phyloP scores from a whole-genome alignment of 1,140 invertebrate genomes.

The Heliothis virescens region DNA sequence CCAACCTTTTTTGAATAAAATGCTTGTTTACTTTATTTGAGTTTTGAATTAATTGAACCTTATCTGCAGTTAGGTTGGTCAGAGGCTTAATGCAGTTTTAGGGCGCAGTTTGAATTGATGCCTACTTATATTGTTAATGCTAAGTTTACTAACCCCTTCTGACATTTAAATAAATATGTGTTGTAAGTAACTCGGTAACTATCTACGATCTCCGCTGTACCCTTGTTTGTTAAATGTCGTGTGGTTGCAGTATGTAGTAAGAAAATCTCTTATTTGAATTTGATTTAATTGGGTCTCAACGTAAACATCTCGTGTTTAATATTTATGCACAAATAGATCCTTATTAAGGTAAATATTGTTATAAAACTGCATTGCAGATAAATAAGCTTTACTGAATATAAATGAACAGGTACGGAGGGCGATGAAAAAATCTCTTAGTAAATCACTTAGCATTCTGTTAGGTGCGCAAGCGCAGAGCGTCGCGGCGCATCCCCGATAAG shows the following conservation, averaged over 20 bases:
- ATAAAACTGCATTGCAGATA: not conserved
- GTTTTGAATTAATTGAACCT: not conserved
- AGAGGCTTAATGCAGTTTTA: not conserved
- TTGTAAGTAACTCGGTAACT: too few relatives aligned
- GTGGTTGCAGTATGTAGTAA: too few relatives aligned
- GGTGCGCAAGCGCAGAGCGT: constrained; percentile 22
- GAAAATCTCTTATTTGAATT: too few relatives aligned
- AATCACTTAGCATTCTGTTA: constrained; percentile 54
- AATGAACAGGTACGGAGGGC: not conserved
- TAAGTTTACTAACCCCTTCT: not conserved
- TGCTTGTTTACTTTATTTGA: constrained; percentile 6
- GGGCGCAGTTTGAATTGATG: not conserved
- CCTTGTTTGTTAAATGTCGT: too few relatives aligned
- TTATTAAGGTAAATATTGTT: too few relatives aligned
- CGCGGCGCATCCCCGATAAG: constrained; percentile 46
- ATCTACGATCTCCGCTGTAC: too few relatives aligned
- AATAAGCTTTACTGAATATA: not conserved
- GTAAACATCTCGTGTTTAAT: too few relatives aligned
- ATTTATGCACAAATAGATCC: too few relatives aligned
- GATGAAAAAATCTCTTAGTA: constrained; percentile 49
- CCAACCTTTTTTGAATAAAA: not conserved
- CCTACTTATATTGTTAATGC: not conserved
- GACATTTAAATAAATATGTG: not conserved
- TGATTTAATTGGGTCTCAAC: too few relatives aligned
- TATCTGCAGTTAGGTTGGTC: not conserved